Base-by-base conservation (phyloP, 2,888 invertebrate genomes). In the Polyommatus iphigenia region DNA sequence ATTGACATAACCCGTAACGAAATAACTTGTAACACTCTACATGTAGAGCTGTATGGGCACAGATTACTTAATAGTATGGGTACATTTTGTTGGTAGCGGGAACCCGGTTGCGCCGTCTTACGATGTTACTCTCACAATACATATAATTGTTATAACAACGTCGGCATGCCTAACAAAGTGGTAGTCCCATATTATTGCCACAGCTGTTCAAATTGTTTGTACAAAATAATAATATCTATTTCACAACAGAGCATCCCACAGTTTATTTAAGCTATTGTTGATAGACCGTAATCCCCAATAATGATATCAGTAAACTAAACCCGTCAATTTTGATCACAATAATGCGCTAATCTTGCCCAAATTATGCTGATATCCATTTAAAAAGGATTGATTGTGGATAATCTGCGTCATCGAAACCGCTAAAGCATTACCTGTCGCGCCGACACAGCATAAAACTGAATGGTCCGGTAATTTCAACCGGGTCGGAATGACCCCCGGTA, bases 381-480 rank as follows among this genome's bases (percentile, higher is more conserved):
- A 67, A 67, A 67, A 10, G 67, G 29, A 67, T 67, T 67, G 67
- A 67, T 67, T 67, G 67, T 29, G 18, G 67, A 67, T 67, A 67
- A 67, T 67, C 6, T 29, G 67, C 6, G 18, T 67, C 67, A 67
- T 67, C 29, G 67, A 32, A 67, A 67, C 67, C 67, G 67, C 67
- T 67, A 32, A 67, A 67, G 67, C 24, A 32, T 67, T 32, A 67
- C 67, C 67, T 67, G 67, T 67, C 67, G 67, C 15, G 29, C 32
- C 76, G 32, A 76, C 57, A 32, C 57, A 32, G 67, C 67, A 32
- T 67, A 67, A 67, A 67, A 67, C 67, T 67, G 29, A 67, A 67
- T 67, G 67, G 67, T 67, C n/a, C 29, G 7, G 67, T 67, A 29
- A 67, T 67, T 67, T 32, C 6, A 32, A 67, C 24, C 24, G n/a